Evolutionary conservation across 1,140 invertebrate genomes (phyloP).

Genomic region (Leucophenga varia): DNA sequence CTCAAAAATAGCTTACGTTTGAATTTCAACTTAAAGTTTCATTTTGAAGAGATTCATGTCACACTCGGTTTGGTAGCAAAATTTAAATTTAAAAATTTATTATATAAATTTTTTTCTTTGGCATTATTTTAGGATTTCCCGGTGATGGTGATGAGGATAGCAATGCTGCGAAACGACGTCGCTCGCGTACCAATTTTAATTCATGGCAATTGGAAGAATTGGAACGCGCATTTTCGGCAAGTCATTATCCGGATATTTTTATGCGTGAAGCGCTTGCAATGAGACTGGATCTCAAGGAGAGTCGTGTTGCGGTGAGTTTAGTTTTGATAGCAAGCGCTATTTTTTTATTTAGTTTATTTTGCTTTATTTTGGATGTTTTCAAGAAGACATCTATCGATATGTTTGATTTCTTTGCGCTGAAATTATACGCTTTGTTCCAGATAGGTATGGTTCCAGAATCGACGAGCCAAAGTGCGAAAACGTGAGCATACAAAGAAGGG

Average conservation of each 20-base stretch:
- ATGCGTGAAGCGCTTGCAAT: constrained; percentile 96
- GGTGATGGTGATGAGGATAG: constrained; percentile 56
- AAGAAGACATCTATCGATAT: too few relatives aligned
- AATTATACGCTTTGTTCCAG: constrained; percentile 57
- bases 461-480: constrained; percentile 98
- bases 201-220: constrained; percentile 98
- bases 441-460: constrained; percentile 99
- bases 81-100: too few relatives aligned
- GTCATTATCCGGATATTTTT: constrained; percentile 98
- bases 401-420: constrained; percentile 27
- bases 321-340: constrained; percentile 32
- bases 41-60: too few relatives aligned
- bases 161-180: constrained; percentile 68
- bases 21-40: too few relatives aligned
- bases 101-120: constrained; percentile 1
- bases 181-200: constrained; percentile 97
- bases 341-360: too few relatives aligned
- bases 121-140: constrained; percentile 42
- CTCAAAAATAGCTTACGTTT: too few relatives aligned
- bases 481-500: constrained; percentile 99
- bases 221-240: constrained; percentile 92
- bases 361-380: too few relatives aligned
- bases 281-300: constrained; percentile 95
- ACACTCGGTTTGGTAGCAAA: too few relatives aligned
- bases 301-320: constrained; percentile 91